Base-by-base conservation (phyloP, 2,113 vertebrate genomes). In the Isichthys henryi region DNA sequence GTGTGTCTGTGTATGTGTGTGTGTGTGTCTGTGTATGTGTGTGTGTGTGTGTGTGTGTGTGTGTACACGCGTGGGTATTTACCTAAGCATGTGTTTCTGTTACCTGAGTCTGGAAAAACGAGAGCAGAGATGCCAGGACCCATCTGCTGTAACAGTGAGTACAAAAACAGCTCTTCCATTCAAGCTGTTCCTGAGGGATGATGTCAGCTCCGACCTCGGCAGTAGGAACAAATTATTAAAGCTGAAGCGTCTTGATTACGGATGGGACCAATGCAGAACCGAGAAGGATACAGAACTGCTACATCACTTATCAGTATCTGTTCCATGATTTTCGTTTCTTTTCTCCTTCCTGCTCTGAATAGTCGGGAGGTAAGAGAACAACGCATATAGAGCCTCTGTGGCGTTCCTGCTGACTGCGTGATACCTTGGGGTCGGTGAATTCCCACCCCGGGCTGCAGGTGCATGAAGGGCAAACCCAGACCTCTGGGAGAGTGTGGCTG, bases 101-200 rank as follows among this genome's bases (percentile, higher is more conserved):
- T 70, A 70, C 62, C 8, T 31, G 62, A 70, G 27, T 56, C 9
- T 87, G 86, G 49, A 87, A 23, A 21, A 85, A 2, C 21, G 46
- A 85, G 45, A 85, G 19, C 13, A n/a, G 46, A 85, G 46, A 4
- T 48, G 27, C 31, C n/a, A 35, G 27, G 31, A 87, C 49, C 86
- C 86, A 87, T 87, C 49, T 87, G 50, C 50, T 50, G 27, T 48
- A 35, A 6, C 27, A 35, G 49, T 6, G 31, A 53, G 31, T 10
- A 35, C 86, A 87, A 8, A 53, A 87, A n/a, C 62, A 21, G 52
- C n/a, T 50, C 10, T 27, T 49, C 83, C 45, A 45, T 49, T 85
- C 45, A 10, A 27, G 13, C 83, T 11, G 95, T 91, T 86, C 95
- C 96, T 88, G 96, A 97, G 93, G 97, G 83, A 50, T 8, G 31